A percentile compares a stretch with the other conserved stretches of the same genome.
Evolutionary conservation across 2,797 vertebrate genomes (phyloP).

Genomic region (Muraenolepis orangiensis): DNA sequence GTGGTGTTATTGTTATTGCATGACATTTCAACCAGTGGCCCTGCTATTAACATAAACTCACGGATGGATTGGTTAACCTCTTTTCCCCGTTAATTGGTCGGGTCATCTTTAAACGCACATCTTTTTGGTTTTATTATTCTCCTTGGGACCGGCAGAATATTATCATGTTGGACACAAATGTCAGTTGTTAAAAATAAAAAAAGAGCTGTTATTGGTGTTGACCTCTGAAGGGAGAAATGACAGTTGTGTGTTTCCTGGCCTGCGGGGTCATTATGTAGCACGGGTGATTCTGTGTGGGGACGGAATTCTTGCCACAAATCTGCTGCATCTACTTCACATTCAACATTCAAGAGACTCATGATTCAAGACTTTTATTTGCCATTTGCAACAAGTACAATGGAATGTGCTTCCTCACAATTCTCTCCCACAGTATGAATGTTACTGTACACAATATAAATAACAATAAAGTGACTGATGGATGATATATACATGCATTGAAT

Average conservation of each 20-base stretch:
- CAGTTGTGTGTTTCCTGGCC: neutral
- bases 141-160: neutral
- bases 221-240: neutral
- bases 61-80: conserved; percentile 51
- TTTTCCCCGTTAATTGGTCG: conserved; percentile 59
- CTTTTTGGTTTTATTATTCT: neutral
- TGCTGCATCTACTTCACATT: too few species aligned
- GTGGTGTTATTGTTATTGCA: conserved; percentile 65
- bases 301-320: too few species aligned
- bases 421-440: too few species aligned
- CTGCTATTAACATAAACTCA: conserved; percentile 66
- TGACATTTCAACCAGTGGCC: conserved; percentile 66
- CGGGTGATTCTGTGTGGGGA: neutral
- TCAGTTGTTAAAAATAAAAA: neutral
- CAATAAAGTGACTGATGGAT: too few species aligned
- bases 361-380: too few species aligned
- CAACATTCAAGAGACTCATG: too few species aligned
- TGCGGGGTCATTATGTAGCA: neutral
- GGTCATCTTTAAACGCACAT: conserved; percentile 2
- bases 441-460: too few species aligned
- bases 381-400: too few species aligned
- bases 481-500: too few species aligned
- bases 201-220: neutral
- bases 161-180: neutral
- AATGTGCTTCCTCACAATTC: too few species aligned